phyloP scores from a whole-genome alignment of 2,113 vertebrate genomes.

The Hymenochirus boettgeri region DNA sequence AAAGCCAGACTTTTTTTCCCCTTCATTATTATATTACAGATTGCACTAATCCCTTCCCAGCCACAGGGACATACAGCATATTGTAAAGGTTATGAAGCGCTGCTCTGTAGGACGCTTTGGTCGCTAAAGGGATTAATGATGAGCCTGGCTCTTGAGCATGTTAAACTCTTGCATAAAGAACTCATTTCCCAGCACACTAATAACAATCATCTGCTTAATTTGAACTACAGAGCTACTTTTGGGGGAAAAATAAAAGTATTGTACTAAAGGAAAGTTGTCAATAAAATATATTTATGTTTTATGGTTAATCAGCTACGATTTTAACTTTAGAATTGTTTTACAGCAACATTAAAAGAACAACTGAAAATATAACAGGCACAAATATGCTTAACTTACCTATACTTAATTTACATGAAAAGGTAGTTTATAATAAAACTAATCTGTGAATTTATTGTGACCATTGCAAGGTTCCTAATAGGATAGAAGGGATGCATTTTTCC shows the following conservation, averaged over 20 bases:
- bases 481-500: no score
- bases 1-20: constrained; percentile 12
- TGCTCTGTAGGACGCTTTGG: constrained; percentile 11
- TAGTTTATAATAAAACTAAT: no score
- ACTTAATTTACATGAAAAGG: no score
- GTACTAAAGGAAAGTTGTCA: background rate
- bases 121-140: constrained; percentile 28
- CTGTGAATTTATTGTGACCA: no score
- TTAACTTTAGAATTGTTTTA: no score
- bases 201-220: background rate
- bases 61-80: constrained; percentile 20
- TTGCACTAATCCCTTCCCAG: constrained; percentile 27
- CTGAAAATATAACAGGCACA: no score
- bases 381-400: no score
- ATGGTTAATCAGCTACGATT: no score
- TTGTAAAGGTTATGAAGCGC: constrained; percentile 18
- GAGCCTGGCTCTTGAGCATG: constrained; percentile 14
- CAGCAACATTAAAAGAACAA: no score
- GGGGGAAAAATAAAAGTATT: no score
- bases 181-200: constrained; percentile 5
- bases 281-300: no score
- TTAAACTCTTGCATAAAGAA: constrained; percentile 15
- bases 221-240: background rate
- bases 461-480: no score
- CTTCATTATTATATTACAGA: constrained; percentile 20